Conservation (phyloP, 2,888 invertebrate genomes). For the Folsomia manolachei region DNA sequence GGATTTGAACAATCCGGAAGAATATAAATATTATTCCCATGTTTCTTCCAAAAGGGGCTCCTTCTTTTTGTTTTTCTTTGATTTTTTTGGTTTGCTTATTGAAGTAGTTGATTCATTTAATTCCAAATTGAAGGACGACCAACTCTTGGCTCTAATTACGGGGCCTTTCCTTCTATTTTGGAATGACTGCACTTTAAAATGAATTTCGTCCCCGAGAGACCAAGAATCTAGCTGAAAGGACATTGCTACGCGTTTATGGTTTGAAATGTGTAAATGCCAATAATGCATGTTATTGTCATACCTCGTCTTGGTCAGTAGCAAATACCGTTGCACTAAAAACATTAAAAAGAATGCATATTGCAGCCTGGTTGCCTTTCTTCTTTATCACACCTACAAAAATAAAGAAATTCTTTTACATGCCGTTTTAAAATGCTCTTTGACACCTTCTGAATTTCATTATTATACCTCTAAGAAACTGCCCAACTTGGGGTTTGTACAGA, state of each 20-base stretch:
- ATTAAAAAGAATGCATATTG: conserved; percentile 33
- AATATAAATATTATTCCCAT: conserved; percentile 12
- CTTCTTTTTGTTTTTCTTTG: conserved; percentile 13
- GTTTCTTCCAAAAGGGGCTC: neutral
- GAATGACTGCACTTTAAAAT: conserved; percentile 25
- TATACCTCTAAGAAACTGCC: conserved; percentile 33
- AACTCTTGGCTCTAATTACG: conserved; percentile 18
- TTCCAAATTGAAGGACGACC: too few relatives aligned
- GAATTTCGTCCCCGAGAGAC: conserved; percentile 26
- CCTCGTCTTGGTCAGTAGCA: conserved; percentile 25
- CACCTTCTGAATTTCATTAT: neutral
- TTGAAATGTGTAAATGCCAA: conserved; percentile 1
- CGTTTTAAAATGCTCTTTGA: neutral
- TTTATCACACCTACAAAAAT: conserved; percentile 26
- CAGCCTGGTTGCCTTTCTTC: conserved; percentile 32
- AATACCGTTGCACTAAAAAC: conserved; percentile 36
- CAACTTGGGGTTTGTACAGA: conserved; percentile 26
- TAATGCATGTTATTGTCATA: conserved; percentile 5
- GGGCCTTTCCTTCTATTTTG: conserved; percentile 34
- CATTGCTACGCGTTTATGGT: too few relatives aligned
- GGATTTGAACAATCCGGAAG: neutral
- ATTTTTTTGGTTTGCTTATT: neutral
- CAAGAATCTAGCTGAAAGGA: conserved; percentile 27
- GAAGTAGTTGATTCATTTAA: neutral
- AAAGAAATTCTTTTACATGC: neutral